Evolutionary conservation across 35 echinoderm and acorn worm species (phyloP).

Genomic region (Heliocidaris tuberculata): DNA sequence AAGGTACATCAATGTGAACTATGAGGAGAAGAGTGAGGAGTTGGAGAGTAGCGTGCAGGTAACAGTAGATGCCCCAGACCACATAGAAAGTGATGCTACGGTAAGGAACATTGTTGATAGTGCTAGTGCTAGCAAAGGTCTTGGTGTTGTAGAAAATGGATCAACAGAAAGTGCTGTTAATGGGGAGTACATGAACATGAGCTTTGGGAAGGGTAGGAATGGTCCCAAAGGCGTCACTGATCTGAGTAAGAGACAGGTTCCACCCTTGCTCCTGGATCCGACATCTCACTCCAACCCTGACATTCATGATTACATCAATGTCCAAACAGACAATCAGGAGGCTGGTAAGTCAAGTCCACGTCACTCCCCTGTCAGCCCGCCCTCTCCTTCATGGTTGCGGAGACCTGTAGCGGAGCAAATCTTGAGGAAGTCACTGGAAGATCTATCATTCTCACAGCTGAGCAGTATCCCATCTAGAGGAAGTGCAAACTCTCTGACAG

Average conservation of each 20-base stretch:
- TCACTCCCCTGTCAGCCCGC: slow-evolving; percentile 23
- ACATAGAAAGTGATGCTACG: neutral
- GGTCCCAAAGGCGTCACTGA: slow-evolving; percentile 5
- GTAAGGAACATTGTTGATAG: slow-evolving; percentile 21
- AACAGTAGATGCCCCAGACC: slow-evolving; percentile 31
- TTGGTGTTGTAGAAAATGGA: slow-evolving; percentile 32
- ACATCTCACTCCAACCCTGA: neutral
- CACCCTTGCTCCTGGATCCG: slow-evolving; percentile 18
- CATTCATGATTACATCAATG: slow-evolving; percentile 73
- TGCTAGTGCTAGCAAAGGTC: neutral
- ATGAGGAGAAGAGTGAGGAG: slow-evolving; percentile 27
- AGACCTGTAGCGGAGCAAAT: slow-evolving; percentile 21
- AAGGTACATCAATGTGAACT: slow-evolving; percentile 31
- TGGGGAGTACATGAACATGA: slow-evolving; percentile 63
- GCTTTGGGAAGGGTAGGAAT: slow-evolving; percentile 36
- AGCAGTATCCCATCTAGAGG: neutral
- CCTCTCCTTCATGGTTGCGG: neutral
- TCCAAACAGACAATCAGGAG: slow-evolving; percentile 51
- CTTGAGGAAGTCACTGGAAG: slow-evolving; percentile 34
- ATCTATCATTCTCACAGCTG: neutral
- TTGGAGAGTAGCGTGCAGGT: neutral
- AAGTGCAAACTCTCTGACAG: slow-evolving; percentile 42
- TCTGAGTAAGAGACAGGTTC: slow-evolving; percentile 31
- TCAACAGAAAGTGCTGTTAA: neutral
- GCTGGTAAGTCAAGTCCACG: neutral